A percentile compares a stretch with the other conserved stretches of the same genome.
phyloP scores from a whole-genome alignment of 2,113 vertebrate species.

The Notothenia coriiceps region DNA sequence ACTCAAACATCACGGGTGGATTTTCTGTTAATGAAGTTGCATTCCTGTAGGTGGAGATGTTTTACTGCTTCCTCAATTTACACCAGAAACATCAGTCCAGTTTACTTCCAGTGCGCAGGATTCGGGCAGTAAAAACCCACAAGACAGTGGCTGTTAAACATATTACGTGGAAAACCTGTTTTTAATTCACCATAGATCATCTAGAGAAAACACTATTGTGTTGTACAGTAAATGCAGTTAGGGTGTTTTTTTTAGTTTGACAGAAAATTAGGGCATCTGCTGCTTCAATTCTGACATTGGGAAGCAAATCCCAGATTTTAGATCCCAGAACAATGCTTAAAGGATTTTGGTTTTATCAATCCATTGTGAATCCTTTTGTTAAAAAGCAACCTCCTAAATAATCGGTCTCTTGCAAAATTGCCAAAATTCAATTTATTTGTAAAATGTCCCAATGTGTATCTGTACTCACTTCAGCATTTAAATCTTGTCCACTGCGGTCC shows the following conservation, averaged over 20 bases:
- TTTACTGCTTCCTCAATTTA: background rate
- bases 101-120: background rate
- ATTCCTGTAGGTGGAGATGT: conserved; percentile 2
- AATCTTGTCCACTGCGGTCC: conserved; percentile 34
- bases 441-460: conserved; percentile 33
- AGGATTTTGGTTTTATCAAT: no score
- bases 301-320: no score
- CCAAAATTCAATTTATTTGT: no score
- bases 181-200: background rate
- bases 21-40: conserved; percentile 34
- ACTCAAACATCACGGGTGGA: background rate
- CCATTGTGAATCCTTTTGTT: no score
- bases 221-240: background rate
- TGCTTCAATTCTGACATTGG: no score
- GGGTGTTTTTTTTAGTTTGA: no score
- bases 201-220: background rate
- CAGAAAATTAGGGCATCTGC: no score
- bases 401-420: no score
- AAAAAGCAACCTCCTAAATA: no score
- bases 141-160: background rate
- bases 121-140: background rate
- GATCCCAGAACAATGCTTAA: no score
- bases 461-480: conserved; percentile 36
- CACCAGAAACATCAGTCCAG: background rate
- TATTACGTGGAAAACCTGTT: background rate